Evolutionary conservation across 2,113 vertebrate species (phyloP), one percentile per base, ranked within the genome.

Genomic region (Corythaeola cristata): DNA sequence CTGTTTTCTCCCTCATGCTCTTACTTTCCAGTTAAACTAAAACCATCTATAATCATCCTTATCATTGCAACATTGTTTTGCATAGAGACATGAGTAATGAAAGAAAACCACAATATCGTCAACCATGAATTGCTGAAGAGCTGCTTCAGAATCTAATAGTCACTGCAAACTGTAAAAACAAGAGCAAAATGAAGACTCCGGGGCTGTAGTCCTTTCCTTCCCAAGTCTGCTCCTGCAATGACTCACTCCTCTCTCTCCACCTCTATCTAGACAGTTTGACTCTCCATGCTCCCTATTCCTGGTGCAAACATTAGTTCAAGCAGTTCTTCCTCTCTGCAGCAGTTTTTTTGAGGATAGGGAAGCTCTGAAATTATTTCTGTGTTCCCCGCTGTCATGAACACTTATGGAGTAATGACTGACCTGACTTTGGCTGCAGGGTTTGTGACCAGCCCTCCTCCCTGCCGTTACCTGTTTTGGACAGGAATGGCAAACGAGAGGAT

Each of bases 1-100:
- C 60, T 88, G 44, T 90, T 95, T 88, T 81, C 64, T 64, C n/a
- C 56, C 55, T 95, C 45, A 60, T 47, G 50, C 45, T 52, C 56
- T 68, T 69, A 56, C 26, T n/a, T 96, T 77, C 11, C 71, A 67
- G 30, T 83, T 90, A 83, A 91, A 73, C 23, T 89, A 85, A 91
- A 95, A 50, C 69, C 69, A 37, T 71, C 55, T 93, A 39, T 85
- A 89, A 94, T 94, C 63, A 85, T 39, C 66, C 66, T 82, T 92
- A 94, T 66, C 41, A 85, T 75, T 78, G 86, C 81, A 93, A 52
- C n/a, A 35, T 74, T 85, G 41, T 75, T 96, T 95, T 92, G 66
- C 37, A 33, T 92, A 90, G 80, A 84, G 62, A 64, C 77, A 90
- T 74, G 76, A 85, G 53, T 78, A 94, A 62, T 91, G 75, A 89